These are phyloP conservation scores for Hormaphis cornu DNA, from an alignment of 1,140 invertebrate species.

Conservation along the genomic window DNA sequence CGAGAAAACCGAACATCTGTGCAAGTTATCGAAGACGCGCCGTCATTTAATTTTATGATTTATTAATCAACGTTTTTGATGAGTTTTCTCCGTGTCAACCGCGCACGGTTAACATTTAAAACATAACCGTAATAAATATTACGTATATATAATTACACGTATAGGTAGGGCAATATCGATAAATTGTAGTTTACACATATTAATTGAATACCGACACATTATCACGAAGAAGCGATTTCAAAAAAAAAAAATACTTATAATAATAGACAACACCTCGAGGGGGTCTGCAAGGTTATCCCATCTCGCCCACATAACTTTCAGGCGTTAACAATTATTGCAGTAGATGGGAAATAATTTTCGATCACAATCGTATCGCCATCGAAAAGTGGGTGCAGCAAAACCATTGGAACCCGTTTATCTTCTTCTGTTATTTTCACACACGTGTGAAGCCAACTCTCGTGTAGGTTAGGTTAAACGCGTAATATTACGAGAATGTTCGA, in stretches of 20 bases:
- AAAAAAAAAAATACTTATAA: conserved; percentile 19
- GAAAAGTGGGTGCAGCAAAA: not conserved
- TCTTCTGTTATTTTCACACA: not conserved
- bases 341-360: conserved; percentile 5
- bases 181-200: conserved; percentile 11
- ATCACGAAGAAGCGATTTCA: not conserved
- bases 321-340: conserved; percentile 17
- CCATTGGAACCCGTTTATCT: not conserved
- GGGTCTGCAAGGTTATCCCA: conserved; percentile 2
- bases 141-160: conserved; percentile 4
- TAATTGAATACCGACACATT: not conserved
- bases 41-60: not conserved
- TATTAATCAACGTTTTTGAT: conserved; percentile 11
- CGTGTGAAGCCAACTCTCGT: no score
- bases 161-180: no score
- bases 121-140: no score
- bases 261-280: conserved; percentile 14
- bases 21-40: not conserved
- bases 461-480: no score
- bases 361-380: conserved; percentile 14
- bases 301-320: conserved; percentile 3
- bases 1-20: no score
- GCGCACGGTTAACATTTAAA: not conserved
- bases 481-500: no score
- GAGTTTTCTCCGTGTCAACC: not conserved